Base-by-base conservation (phyloP, 2,797 vertebrate species). In the Phaenicophaeus curvirostris region DNA sequence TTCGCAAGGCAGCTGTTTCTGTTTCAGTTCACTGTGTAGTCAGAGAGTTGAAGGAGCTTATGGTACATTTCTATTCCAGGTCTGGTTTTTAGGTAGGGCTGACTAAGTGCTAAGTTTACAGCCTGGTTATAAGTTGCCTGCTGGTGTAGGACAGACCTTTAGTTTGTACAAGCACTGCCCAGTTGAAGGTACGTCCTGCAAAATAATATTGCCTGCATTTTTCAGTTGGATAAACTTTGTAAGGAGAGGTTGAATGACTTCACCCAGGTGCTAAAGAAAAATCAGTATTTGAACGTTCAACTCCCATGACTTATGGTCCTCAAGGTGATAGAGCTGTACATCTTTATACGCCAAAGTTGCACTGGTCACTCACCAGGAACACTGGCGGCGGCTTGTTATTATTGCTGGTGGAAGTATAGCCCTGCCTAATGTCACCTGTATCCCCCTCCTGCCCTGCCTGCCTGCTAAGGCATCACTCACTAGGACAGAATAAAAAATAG, bases 211-310 rank as follows among this genome's bases (percentile, higher is more conserved):
- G 51, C 0, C 0, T 31, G 71, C 55, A 58, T 88, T 94, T 96
- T 94, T 95, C 69, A 87, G 12, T 83, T 82, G 44, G 39, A 30
- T 71, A 88, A 88, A 78, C 59, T 91, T 69, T 73, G 73, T 53
- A 44, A 63, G 85, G 44, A 68, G 61, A 82, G 53, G 59, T 85
- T 93, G 87, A 92, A 84, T 11, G 25, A 35, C 69, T 90, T 94
- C 55, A 50, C 39, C 33, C 19, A 28, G 61, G n/a, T 17, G 37
- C 53, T 82, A 63, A 59, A 78, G 63, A 67, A 93, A 88, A 82
- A 81, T 28, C 74, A 54, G 67, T 51, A 42, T 42, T 58, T 31
- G 46, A 80, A 44, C 1, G 1, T 33, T 50, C 42, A 86, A 35
- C 14, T 88, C 25, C 8, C 21, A 4, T 65, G 66, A 46, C 55